Evolutionary conservation across 2,797 vertebrate genomes (phyloP).

Genomic region (Enoplosus armatus): DNA sequence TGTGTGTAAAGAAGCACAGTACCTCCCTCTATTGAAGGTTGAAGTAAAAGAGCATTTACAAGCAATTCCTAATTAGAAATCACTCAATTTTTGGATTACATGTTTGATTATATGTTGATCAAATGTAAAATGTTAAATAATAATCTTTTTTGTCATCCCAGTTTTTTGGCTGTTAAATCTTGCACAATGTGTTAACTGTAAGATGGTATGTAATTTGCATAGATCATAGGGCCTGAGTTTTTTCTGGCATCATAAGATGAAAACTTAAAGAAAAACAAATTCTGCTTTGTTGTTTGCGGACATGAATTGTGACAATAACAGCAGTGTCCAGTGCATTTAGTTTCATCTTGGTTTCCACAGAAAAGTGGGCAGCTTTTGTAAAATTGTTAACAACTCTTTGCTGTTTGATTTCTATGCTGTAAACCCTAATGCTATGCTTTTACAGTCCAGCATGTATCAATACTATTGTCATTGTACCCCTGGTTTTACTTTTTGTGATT

Average conservation of each 20-base stretch:
- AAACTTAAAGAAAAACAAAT: conserved; percentile 1
- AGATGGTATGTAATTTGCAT: conserved; percentile 41
- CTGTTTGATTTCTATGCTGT: conserved; percentile 47
- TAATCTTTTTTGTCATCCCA: conserved; percentile 23
- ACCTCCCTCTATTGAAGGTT: conserved; percentile 19
- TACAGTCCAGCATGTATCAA: conserved; percentile 28
- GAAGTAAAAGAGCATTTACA: not conserved
- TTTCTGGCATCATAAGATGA: conserved; percentile 8
- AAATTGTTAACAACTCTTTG: conserved; percentile 42
- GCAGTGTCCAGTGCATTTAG: conserved; percentile 35
- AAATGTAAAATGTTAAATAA: conserved; percentile 29
- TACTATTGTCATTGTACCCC: conserved; percentile 38
- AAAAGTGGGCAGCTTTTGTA: conserved; percentile 29
- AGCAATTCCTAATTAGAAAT: conserved; percentile 21
- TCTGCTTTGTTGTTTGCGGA: conserved; percentile 17
- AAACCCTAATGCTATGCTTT: conserved; percentile 26
- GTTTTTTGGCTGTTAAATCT: conserved; percentile 33
- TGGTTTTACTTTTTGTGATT: conserved; percentile 52
- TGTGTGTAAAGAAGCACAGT: conserved; percentile 12
- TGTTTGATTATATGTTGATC: conserved; percentile 25
- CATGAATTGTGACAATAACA: conserved; percentile 36
- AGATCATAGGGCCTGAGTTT: conserved; percentile 39
- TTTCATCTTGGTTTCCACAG: conserved; percentile 16
- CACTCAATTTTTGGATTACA: not conserved
- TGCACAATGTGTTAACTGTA: conserved; percentile 41